Evolutionary conservation across 2,113 vertebrate genomes (phyloP).

Genomic region (Xyliphius kryptos): DNA sequence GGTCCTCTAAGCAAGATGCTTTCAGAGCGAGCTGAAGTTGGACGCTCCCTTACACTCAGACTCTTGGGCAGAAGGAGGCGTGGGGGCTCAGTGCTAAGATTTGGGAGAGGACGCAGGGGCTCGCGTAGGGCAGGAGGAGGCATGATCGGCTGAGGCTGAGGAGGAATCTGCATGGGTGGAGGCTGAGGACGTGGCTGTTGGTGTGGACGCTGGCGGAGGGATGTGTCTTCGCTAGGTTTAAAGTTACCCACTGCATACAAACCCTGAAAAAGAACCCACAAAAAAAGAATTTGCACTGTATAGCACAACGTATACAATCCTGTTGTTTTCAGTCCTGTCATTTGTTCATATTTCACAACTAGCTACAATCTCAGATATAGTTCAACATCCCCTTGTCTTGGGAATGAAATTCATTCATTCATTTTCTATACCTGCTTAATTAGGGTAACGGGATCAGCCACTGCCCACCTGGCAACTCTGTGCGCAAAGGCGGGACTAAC

Average conservation of each 20-base stretch:
- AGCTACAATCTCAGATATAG: too few species aligned
- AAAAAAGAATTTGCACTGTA: too few species aligned
- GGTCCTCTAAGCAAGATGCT: constrained; percentile 77
- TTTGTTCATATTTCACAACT: too few species aligned
- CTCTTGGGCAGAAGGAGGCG: constrained; percentile 82
- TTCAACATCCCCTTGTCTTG: too few species aligned
- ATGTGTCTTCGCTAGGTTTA: constrained; percentile 78
- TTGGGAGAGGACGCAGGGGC: constrained; percentile 76
- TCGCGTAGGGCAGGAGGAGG: constrained; percentile 54
- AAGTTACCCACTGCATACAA: constrained; percentile 95
- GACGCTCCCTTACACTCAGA: constrained; percentile 62
- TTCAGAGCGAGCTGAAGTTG: constrained; percentile 74
- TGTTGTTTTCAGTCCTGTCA: too few species aligned
- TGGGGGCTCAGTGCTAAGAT: constrained; percentile 80
- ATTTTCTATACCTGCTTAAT: too few species aligned
- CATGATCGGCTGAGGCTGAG: constrained; percentile 32
- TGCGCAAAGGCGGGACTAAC: too few species aligned
- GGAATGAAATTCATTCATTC: too few species aligned
- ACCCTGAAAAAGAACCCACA: constrained; percentile 62
- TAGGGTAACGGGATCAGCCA: too few species aligned
- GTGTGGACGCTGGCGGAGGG: constrained; percentile 40
- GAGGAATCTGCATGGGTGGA: constrained; percentile 28
- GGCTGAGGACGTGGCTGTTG: constrained; percentile 24
- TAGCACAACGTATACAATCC: too few species aligned
- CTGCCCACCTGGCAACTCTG: too few species aligned